phyloP scores from a whole-genome alignment of 2,113 vertebrate species.

The Axis porcinus region DNA sequence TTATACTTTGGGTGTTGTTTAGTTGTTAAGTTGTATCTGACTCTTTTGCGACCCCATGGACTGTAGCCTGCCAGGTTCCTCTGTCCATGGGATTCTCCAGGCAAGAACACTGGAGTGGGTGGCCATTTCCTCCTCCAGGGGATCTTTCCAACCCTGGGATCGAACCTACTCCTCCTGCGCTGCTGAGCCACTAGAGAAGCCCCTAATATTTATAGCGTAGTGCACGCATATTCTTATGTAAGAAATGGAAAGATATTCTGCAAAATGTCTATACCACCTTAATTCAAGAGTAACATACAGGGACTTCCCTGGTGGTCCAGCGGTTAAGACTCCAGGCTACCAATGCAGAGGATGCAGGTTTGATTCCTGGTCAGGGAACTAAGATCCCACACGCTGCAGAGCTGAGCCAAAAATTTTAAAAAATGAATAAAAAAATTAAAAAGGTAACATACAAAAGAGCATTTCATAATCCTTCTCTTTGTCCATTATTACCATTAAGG shows the following conservation, averaged over 20 bases:
- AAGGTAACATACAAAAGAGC: neutral
- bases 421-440: neutral
- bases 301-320: neutral
- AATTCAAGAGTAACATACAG: neutral
- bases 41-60: neutral
- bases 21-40: neutral
- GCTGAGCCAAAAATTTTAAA: neutral
- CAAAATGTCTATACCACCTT: neutral
- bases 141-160: neutral
- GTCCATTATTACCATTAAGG: slow-evolving; percentile 28
- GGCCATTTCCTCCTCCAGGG: neutral
- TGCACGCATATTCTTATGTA: neutral
- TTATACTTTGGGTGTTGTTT: neutral
- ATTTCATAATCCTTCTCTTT: slow-evolving; percentile 45
- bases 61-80: neutral
- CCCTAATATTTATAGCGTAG: neutral
- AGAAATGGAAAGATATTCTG: neutral
- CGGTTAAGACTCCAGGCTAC: neutral
- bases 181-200: neutral
- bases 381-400: neutral
- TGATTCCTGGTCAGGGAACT: neutral
- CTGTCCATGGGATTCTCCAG: neutral
- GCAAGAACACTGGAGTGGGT: neutral
- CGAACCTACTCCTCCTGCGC: neutral
- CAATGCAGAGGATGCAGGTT: neutral